Evolutionary conservation across 2,797 vertebrate genomes (phyloP).

Genomic region (Amniataba percoides): DNA sequence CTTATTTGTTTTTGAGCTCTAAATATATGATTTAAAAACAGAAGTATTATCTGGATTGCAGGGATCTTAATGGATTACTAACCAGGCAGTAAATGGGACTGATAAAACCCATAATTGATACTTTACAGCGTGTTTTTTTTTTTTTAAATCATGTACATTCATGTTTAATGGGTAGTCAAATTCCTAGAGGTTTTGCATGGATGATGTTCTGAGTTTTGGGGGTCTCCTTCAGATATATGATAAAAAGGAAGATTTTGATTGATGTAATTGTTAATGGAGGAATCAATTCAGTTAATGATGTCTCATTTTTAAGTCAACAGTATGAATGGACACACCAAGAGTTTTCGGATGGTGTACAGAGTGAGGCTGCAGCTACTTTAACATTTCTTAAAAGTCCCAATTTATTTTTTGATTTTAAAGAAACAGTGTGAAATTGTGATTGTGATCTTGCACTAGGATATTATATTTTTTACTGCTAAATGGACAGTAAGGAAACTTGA

Average conservation of each 20-base stretch:
- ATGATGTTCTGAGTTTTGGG: conserved; percentile 8
- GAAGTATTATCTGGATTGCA: neutral
- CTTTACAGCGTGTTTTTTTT: conserved; percentile 2
- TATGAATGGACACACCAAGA: neutral
- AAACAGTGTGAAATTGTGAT: no score
- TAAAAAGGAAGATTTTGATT: no score
- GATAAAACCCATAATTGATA: conserved; percentile 2
- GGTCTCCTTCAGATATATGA: conserved; percentile 5
- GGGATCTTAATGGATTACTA: neutral
- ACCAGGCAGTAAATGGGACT: neutral
- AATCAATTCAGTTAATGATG: neutral
- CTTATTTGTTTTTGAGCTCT: neutral
- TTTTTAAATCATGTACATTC: conserved; percentile 20
- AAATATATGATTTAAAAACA: conserved; percentile 7
- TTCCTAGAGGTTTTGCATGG: conserved; percentile 15
- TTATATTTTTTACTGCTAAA: no score
- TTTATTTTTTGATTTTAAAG: no score
- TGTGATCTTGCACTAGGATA: no score
- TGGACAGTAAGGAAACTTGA: neutral
- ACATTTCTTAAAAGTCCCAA: neutral
- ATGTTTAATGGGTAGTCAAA: neutral
- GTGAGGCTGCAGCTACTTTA: neutral
- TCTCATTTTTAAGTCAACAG: neutral
- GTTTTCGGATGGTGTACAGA: neutral
- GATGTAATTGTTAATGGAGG: no score